Base-by-base conservation (phyloP, 2,113 vertebrate species). In the Pseudonaja textilis region DNA sequence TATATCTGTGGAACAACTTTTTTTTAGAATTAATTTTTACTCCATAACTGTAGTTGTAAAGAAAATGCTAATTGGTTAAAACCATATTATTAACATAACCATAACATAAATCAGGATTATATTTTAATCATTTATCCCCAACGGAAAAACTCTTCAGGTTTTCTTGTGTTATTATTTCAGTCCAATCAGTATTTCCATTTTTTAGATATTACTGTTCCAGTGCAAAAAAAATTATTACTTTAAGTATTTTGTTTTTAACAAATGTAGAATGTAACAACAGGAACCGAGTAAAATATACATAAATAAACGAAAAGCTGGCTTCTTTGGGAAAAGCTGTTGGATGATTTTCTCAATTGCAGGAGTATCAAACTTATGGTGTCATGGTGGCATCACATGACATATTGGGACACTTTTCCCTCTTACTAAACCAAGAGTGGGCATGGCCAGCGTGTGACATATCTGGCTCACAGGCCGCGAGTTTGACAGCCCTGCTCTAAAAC, bases 1-100 rank as follows among this genome's bases (percentile, higher is more conserved):
- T 95, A 95, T 20, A 88, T 92, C 87, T 26, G 0, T 95, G 90
- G 89, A 95, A 95, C 96, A 96, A 90, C 96, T 96, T 94, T 93
- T 97, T 23, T 89, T 93, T 95, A 86, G 64, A 94, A 93, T 86
- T 87, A 74, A 74, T 74, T 74, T 69, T 74, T n/a, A 74, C n/a
- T 74, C 64, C 29, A 34, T 74, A 34, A 74, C 14, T 34, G 14
- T 69, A 74, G 29, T n/a, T 69, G 64, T 69, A 34, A 69, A 69
- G 29, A 69, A 69, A n/a, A 69, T 16, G 12, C 12, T 34, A 74
- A 74, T 74, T 34, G 29, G 29, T 69, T 69, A 69, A 69, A 64
- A 69, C 5, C 11, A 5, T 69, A 69, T 1, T 69, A 12, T 69
- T n/a, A n/a, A 69, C 29, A 69, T n/a, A 69, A 69, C 61, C 16